These are phyloP conservation scores for Drosophila leontia DNA, from an alignment of 1,140 invertebrate genomes.

Conservation along the genomic window DNA sequence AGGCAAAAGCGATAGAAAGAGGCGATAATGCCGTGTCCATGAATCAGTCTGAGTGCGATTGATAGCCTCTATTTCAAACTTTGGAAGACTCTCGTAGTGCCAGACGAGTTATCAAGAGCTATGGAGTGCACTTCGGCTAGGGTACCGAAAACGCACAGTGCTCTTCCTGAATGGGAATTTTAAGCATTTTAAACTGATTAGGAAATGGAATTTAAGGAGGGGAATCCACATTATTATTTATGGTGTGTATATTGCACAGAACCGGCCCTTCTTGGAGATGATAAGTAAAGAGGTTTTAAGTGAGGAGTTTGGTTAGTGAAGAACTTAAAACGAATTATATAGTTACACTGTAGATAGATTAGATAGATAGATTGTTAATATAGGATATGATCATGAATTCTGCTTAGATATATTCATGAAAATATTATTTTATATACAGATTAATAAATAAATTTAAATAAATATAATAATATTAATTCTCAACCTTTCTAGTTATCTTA, in stretches of 20 bases:
- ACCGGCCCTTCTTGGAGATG: background rate
- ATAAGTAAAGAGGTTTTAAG: background rate
- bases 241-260: conserved; percentile 1
- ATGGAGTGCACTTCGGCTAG: background rate
- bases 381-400: background rate
- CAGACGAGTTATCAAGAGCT: conserved; percentile 53
- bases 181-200: conserved; percentile 4
- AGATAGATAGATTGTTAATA: too few relatives aligned
- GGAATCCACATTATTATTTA: conserved; percentile 8
- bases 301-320: background rate
- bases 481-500: background rate
- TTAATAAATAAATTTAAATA: background rate
- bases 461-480: background rate
- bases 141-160: background rate
- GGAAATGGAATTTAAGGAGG: background rate
- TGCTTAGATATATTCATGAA: background rate
- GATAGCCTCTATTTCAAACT: conserved; percentile 29
- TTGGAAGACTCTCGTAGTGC: conserved; percentile 35
- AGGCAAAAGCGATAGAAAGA: conserved; percentile 27
- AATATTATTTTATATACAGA: background rate
- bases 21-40: conserved; percentile 19
- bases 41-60: conserved; percentile 37
- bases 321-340: background rate
- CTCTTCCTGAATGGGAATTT: background rate
- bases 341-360: too few relatives aligned